phyloP scores from a whole-genome alignment of 1,140 invertebrate genomes.

The Streblospio benedicti region DNA sequence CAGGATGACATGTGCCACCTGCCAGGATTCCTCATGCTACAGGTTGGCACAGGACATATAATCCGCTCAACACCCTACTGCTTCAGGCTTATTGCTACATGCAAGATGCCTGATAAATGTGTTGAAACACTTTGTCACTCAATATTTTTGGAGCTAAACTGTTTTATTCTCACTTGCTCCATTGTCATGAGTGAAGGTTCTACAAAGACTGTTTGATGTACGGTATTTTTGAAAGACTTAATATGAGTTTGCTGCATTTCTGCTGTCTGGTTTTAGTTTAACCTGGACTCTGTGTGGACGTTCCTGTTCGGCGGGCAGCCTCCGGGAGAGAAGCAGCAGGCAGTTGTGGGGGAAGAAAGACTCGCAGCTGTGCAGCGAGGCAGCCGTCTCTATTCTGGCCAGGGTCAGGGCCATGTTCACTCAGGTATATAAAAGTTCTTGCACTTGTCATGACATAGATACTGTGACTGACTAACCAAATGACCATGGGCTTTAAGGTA shows the following conservation, averaged over 20 bases:
- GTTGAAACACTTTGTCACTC: too few species aligned
- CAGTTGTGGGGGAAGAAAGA: constrained; percentile 47
- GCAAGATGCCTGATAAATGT: too few species aligned
- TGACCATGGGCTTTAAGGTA: too few species aligned
- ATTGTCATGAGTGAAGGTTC: too few species aligned
- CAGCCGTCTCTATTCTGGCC: constrained; percentile 73
- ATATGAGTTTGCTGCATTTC: background rate
- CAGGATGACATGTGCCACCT: constrained; percentile 57
- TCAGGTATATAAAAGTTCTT: constrained; percentile 49
- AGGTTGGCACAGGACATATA: too few species aligned
- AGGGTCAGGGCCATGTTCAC: constrained; percentile 77
- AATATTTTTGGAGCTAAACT: too few species aligned
- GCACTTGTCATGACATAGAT: background rate
- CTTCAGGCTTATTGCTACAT: too few species aligned
- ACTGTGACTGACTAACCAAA: background rate
- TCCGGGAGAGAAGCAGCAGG: constrained; percentile 58
- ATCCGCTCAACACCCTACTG: too few species aligned
- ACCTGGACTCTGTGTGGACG: constrained; percentile 81
- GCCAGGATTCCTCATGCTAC: constrained; percentile 58
- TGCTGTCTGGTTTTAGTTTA: constrained; percentile 51
- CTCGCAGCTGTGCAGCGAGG: constrained; percentile 70
- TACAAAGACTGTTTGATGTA: too few species aligned
- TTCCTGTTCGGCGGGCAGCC: constrained; percentile 76
- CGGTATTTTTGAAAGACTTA: too few species aligned
- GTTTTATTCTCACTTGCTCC: too few species aligned